Evolutionary conservation across 1,140 invertebrate species (phyloP).

Genomic region (Drosophila bocqueti): DNA sequence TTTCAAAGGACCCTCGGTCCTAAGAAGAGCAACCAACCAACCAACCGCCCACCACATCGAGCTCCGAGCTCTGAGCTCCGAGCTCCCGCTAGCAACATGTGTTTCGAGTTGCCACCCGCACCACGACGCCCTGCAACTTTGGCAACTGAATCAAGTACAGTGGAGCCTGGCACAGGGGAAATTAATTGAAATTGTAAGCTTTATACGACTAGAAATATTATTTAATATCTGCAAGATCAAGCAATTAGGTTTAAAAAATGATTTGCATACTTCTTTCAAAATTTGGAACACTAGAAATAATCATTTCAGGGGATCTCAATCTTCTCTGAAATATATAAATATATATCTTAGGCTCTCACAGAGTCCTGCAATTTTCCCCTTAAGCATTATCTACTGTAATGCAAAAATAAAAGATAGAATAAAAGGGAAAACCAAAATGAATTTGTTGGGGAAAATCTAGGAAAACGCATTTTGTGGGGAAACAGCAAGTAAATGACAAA

Average conservation of each 20-base stretch:
- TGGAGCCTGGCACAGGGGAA: not conserved
- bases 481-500: constrained; percentile 45
- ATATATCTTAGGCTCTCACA: not conserved
- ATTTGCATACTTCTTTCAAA: not conserved
- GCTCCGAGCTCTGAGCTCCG: not conserved
- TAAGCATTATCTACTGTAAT: not conserved
- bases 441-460: constrained; percentile 33
- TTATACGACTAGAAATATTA: not conserved
- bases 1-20: constrained; percentile 38
- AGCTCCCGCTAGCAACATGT: constrained; percentile 36
- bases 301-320: not conserved
- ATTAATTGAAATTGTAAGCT: too few relatives aligned
- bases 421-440: constrained; percentile 5
- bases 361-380: not conserved
- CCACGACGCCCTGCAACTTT: not conserved
- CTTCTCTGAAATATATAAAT: not conserved
- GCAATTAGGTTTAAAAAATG: not conserved
- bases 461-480: constrained; percentile 48
- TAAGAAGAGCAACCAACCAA: not conserved
- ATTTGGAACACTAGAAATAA: not conserved
- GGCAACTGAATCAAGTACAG: constrained; percentile 17
- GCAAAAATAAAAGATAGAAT: constrained; percentile 1
- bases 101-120: constrained; percentile 25
- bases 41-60: not conserved
- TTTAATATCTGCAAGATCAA: rapidly evolving